Evolutionary conservation across 2,797 vertebrate species (phyloP).

Genomic region (Podarcis siculus): DNA sequence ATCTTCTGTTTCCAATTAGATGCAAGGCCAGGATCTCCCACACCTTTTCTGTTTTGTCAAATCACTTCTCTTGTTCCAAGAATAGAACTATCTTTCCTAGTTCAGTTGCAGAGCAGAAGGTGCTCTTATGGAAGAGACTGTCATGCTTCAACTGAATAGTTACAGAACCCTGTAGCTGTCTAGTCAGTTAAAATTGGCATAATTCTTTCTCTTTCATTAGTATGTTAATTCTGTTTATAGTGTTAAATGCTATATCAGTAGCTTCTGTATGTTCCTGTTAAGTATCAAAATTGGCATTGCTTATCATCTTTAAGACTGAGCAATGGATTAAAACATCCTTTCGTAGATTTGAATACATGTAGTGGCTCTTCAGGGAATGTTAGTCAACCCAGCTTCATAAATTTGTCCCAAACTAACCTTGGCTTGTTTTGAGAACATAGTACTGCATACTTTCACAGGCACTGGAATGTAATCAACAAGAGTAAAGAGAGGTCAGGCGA

Average conservation of each 20-base stretch:
- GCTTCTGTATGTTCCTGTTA: not conserved
- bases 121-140: conserved; percentile 13
- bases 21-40: not conserved
- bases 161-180: conserved; percentile 29
- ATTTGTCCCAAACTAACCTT: conserved; percentile 42
- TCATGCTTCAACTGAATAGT: conserved; percentile 19
- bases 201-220: conserved; percentile 3
- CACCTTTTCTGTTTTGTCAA: conserved; percentile 38
- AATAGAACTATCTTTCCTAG: conserved; percentile 8
- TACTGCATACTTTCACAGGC: conserved; percentile 55
- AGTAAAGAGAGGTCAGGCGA: conserved; percentile 40
- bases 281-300: not conserved
- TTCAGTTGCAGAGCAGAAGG: conserved; percentile 32
- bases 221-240: conserved; percentile 22
- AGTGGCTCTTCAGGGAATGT: not conserved
- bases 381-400: not conserved
- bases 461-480: conserved; percentile 41
- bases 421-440: conserved; percentile 42
- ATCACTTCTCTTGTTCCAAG: conserved; percentile 16
- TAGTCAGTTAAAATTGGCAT: not conserved
- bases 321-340: not conserved
- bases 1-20: not conserved
- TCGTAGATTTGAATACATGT: not conserved
- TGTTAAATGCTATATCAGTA: conserved; percentile 5
- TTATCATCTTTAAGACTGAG: not conserved